These are phyloP conservation scores for Chelonia mydas DNA, from an alignment of 2,797 vertebrate species.

Conservation along the genomic window DNA sequence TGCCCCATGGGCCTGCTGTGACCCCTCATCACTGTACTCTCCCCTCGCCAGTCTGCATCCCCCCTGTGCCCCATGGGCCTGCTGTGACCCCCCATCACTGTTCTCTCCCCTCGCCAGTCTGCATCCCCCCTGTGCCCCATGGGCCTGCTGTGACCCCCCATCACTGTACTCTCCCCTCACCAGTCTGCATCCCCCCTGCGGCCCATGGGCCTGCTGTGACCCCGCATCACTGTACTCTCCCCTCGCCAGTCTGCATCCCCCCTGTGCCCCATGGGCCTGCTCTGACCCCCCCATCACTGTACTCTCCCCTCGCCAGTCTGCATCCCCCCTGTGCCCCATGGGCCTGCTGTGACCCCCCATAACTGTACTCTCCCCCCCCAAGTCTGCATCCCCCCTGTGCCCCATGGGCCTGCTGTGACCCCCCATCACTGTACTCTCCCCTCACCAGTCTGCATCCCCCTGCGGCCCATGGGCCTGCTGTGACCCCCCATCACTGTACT, in stretches of 20 bases:
- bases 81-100: too few species aligned
- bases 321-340: background rate
- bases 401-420: background rate
- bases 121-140: background rate
- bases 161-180: too few species aligned
- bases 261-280: background rate
- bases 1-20: background rate
- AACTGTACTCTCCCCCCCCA: too few species aligned
- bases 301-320: too few species aligned
- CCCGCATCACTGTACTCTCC: too few species aligned
- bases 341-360: background rate
- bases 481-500: too few species aligned
- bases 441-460: background rate
- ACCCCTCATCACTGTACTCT: too few species aligned
- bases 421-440: too few species aligned
- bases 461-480: background rate
- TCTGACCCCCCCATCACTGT: too few species aligned
- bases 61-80: background rate
- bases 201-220: background rate
- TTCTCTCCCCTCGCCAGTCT: too few species aligned
- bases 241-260: background rate
- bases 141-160: background rate
- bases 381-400: background rate
- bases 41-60: too few species aligned
- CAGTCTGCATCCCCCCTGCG: background rate